These are phyloP conservation scores for Leptopilina boulardi DNA, from an alignment of 1,140 invertebrate genomes.

Conservation along the genomic window DNA sequence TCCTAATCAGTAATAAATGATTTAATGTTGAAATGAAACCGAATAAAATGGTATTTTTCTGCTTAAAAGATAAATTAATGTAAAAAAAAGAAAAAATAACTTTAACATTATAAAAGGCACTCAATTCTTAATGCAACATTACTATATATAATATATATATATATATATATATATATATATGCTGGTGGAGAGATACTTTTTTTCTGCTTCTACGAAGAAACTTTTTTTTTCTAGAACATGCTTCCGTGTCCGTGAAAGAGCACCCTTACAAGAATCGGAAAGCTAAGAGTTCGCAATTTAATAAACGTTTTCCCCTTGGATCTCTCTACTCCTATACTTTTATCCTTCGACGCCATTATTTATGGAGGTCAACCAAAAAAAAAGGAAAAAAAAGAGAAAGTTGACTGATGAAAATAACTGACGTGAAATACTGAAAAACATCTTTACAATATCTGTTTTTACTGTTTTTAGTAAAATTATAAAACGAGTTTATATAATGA, in stretches of 20 bases:
- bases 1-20: no score
- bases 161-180: no score
- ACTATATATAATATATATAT: no score
- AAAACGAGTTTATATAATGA: no score
- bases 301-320: constrained; percentile 68
- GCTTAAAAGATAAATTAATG: no score
- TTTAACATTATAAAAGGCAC: background rate
- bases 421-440: background rate
- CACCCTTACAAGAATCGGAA: constrained; percentile 71
- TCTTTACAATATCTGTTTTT: background rate
- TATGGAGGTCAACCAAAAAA: constrained; percentile 51
- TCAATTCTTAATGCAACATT: background rate
- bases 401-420: background rate
- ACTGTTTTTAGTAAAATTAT: no score
- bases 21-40: no score
- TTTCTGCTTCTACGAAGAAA: constrained; percentile 60
- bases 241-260: constrained; percentile 70
- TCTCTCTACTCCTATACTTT: constrained; percentile 57
- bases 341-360: constrained; percentile 49
- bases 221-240: constrained; percentile 68
- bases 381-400: constrained; percentile 11
- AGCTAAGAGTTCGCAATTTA: constrained; percentile 76
- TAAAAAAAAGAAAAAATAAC: background rate
- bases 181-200: constrained; percentile 51
- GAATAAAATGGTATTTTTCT: no score